Base-by-base conservation (phyloP, 1,140 invertebrate species). In the Centruroides sculpturatus region DNA sequence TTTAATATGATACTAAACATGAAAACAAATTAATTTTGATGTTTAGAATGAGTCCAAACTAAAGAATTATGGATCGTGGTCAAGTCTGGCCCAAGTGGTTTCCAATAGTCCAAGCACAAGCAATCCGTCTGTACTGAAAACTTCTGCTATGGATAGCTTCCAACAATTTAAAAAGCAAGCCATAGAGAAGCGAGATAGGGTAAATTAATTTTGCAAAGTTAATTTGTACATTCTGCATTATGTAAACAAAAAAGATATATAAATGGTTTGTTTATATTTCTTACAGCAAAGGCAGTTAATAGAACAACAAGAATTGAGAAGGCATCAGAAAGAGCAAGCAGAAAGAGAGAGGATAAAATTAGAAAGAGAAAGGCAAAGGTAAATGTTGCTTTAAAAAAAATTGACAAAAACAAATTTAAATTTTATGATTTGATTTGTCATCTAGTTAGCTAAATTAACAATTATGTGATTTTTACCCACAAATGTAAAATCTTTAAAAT, bases 141-240 rank as follows among this genome's bases (percentile, higher is more conserved):
- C 68, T 9, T 61, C 62, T 60, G 68, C 74, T 46, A 72, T 69
- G 65, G 72, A 89, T 67, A 79, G 80, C 64, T 87, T 85, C 68
- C 79, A 89, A 76, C 84, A 85, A 65, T 98, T 96, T 73, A 90
- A 90, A 71, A 94, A 93, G 71, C 86, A 94, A 78, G 92, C 92
- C 8, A 90, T 91, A 74, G 91, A 96, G 75, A 94, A 96, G 72
- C 84, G 85, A 61, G 89, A 95, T 75, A 81, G 89, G 70, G 82
- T 83, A 73, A 74, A 72, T 63, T 61, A 13, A 34, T 4, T 35
- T 13, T 5, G 5, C 5, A 41, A 52, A 12, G 13, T 55, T 55
- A 36, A 7, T 35, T 55, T 23, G 23, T 23, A 23, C 2, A 2
- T 23, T 23, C 23, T 23, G 23, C 23, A 23, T 23, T 23, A 2